phyloP scores from a whole-genome alignment of 2,888 invertebrate genomes.

The Cepaea hortensis region DNA sequence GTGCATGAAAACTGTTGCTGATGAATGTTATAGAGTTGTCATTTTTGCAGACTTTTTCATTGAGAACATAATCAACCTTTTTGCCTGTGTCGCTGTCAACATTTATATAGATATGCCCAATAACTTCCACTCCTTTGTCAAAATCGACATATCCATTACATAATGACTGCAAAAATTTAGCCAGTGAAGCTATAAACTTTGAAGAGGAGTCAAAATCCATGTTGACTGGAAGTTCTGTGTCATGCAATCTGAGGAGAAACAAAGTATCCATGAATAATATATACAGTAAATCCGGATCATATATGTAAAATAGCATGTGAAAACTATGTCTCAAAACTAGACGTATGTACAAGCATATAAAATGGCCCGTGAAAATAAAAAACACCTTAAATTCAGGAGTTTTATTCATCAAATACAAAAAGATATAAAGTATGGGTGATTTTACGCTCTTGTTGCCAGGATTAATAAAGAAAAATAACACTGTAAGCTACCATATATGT shows the following conservation, averaged over 20 bases:
- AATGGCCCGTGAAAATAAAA: too few species aligned
- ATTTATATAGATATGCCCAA: conserved; percentile 55
- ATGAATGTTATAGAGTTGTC: conserved; percentile 56
- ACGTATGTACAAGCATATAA: too few species aligned
- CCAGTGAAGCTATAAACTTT: conserved; percentile 53
- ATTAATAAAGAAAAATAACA: too few species aligned
- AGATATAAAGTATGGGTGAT: too few species aligned
- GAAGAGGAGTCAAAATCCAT: conserved; percentile 56
- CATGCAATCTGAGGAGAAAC: conserved; percentile 22
- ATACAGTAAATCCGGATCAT: too few species aligned
- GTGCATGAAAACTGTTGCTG: conserved; percentile 56
- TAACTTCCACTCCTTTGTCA: conserved; percentile 54
- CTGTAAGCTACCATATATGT: too few species aligned
- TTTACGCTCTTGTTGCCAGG: too few species aligned
- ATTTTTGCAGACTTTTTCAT: conserved; percentile 56
- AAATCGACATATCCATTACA: conserved; percentile 56
- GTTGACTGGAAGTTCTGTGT: neutral
- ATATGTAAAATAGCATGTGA: too few species aligned
- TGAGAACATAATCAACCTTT: conserved; percentile 54
- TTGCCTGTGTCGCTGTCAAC: conserved; percentile 52
- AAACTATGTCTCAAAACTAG: too few species aligned
- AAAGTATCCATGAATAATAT: neutral
- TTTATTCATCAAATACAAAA: too few species aligned
- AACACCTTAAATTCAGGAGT: too few species aligned
- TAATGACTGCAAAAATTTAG: conserved; percentile 52